Evolutionary conservation across 92 coral and sea anemone species (phyloP).

Genomic region (Parazoanthus atlanticus): DNA sequence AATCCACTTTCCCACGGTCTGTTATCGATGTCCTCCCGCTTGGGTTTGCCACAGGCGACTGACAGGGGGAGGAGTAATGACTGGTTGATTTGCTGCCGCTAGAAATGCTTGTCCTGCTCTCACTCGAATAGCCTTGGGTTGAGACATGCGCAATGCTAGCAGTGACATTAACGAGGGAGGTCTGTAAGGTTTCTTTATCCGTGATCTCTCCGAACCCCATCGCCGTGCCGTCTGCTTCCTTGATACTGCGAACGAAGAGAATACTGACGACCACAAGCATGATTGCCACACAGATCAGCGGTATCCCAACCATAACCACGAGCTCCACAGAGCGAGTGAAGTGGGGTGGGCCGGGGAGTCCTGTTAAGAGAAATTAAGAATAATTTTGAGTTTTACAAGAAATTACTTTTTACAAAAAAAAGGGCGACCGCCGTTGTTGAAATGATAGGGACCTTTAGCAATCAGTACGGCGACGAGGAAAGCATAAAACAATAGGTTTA

Average conservation of each 20-base stretch:
- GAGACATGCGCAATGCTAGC: conserved; percentile 84
- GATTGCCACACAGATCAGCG: conserved; percentile 69
- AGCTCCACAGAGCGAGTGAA: conserved; percentile 77
- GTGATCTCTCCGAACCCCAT: conserved; percentile 79
- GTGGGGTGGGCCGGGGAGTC: conserved; percentile 58
- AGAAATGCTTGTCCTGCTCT: conserved; percentile 39
- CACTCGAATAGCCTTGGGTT: conserved; percentile 55
- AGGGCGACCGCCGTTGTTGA: no score
- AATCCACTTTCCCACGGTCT: background rate
- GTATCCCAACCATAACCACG: conserved; percentile 79
- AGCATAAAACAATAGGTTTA: no score
- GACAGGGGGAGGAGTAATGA: conserved; percentile 32
- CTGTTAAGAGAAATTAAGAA: conserved; percentile 20
- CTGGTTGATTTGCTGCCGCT: conserved; percentile 44
- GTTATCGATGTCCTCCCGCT: conserved; percentile 9
- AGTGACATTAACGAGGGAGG: conserved; percentile 64
- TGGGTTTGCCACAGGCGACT: conserved; percentile 22
- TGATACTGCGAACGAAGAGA: conserved; percentile 66
- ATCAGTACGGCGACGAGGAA: no score
- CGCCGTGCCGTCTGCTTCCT: conserved; percentile 77
- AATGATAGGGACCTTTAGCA: no score
- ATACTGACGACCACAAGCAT: conserved; percentile 69
- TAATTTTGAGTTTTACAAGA: no score
- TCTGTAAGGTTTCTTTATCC: conserved; percentile 73
- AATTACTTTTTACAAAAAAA: no score